These are phyloP conservation scores for Coenonympha arcania DNA, from an alignment of 2,888 invertebrate genomes.

Conservation along the genomic window DNA sequence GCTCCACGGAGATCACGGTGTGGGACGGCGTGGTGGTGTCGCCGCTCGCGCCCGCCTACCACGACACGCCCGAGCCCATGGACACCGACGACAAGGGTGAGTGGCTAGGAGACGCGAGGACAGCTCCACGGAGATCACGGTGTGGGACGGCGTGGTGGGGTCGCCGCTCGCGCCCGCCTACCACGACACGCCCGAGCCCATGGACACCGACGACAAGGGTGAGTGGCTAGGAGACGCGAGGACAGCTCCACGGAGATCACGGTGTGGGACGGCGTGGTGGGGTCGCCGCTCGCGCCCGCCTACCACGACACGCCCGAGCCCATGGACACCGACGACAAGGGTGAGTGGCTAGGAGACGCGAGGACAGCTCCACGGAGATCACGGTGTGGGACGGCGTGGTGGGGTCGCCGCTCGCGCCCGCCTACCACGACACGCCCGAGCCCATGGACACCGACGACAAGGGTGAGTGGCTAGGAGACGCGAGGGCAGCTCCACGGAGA, in stretches of 20 bases:
- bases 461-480: too few relatives aligned
- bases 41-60: slow-evolving; percentile 93
- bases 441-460: slow-evolving; percentile 69
- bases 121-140: slow-evolving; percentile 84
- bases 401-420: slow-evolving; percentile 94
- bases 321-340: slow-evolving; percentile 69
- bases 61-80: slow-evolving; percentile 80
- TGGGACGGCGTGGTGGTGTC: slow-evolving; percentile 98
- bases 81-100: slow-evolving; percentile 67
- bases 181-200: slow-evolving; percentile 80
- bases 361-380: slow-evolving; percentile 84
- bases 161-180: slow-evolving; percentile 96
- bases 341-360: too few relatives aligned
- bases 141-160: slow-evolving; percentile 97
- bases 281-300: slow-evolving; percentile 94
- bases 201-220: slow-evolving; percentile 71
- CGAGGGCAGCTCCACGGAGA: too few relatives aligned
- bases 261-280: slow-evolving; percentile 97
- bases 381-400: slow-evolving; percentile 97
- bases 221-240: too few relatives aligned
- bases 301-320: slow-evolving; percentile 84
- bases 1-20: slow-evolving; percentile 86
- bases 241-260: slow-evolving; percentile 84
- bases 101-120: too few relatives aligned
- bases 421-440: slow-evolving; percentile 86